Percentiles rank a stretch among this genome's conserved stretches.
These are phyloP conservation scores for Tringa solitaria DNA, from an alignment of 2,113 vertebrate genomes.

Conservation along the genomic window DNA sequence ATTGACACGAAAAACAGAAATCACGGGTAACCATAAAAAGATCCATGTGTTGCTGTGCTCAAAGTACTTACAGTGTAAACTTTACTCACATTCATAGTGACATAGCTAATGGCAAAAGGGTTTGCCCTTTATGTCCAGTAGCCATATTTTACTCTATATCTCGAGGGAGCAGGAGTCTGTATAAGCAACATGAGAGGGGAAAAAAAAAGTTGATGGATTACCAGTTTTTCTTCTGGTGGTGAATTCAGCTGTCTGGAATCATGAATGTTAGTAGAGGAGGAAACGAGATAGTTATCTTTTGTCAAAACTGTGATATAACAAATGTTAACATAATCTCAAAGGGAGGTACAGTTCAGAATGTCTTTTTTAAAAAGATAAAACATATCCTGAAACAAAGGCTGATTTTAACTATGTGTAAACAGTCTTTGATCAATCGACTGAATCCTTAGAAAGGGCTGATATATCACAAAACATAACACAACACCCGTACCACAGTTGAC, in stretches of 20 bases:
- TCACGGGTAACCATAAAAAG: constrained; percentile 3
- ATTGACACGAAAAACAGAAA: background rate
- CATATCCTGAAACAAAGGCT: constrained; percentile 31
- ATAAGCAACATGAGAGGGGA: background rate
- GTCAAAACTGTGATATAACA: constrained; percentile 47
- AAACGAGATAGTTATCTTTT: constrained; percentile 35
- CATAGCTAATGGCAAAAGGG: constrained; percentile 33
- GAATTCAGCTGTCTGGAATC: constrained; percentile 36
- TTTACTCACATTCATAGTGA: constrained; percentile 24
- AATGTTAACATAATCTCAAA: constrained; percentile 44
- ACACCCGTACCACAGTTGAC: background rate
- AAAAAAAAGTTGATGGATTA: constrained; percentile 17
- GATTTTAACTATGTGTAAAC: constrained; percentile 44
- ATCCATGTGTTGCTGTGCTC: background rate
- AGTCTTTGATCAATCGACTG: constrained; percentile 54
- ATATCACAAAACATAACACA: background rate
- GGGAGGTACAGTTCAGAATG: constrained; percentile 20
- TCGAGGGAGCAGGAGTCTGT: constrained; percentile 33
- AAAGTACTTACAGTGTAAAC: constrained; percentile 1
- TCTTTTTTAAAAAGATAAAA: background rate
- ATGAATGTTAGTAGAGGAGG: constrained; percentile 15
- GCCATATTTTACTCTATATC: constrained; percentile 11
- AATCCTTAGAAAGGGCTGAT: constrained; percentile 21
- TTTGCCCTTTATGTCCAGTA: constrained; percentile 34
- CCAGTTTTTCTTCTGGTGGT: constrained; percentile 20